These are phyloP conservation scores for Gnathonemus echidnorhynchus DNA, from an alignment of 2,113 vertebrate species.

Conservation along the genomic window DNA sequence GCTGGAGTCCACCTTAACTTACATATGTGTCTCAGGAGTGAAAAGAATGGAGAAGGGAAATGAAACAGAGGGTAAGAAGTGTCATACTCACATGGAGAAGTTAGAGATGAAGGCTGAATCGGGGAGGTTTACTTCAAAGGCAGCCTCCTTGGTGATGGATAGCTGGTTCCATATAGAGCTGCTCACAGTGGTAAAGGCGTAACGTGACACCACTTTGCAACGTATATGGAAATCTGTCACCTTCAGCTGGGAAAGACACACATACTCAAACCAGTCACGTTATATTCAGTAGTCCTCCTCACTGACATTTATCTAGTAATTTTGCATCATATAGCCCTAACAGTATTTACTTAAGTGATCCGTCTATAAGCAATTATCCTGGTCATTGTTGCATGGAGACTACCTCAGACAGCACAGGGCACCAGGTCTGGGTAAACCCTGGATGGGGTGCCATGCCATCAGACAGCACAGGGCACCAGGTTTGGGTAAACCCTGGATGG, in stretches of 20 bases:
- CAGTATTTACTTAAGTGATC: not conserved
- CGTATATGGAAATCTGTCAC: slow-evolving; percentile 67
- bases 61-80: not conserved
- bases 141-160: slow-evolving; percentile 60
- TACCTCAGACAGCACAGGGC: not conserved
- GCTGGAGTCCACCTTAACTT: not conserved
- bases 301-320: not conserved
- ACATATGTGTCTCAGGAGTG: not conserved
- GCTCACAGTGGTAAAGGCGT: slow-evolving; percentile 63
- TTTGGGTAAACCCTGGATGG: not conserved
- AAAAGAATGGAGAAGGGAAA: not conserved
- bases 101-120: slow-evolving; percentile 75
- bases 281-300: not conserved
- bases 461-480: not conserved
- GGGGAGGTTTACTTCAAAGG: slow-evolving; percentile 73
- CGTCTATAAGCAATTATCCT: not conserved
- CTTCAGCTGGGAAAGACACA: slow-evolving; percentile 51
- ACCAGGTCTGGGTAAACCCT: not conserved
- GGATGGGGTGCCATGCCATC: not conserved
- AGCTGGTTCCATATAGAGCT: slow-evolving; percentile 68
- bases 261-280: not conserved
- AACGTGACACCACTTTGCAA: slow-evolving; percentile 65
- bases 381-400: not conserved
- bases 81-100: slow-evolving; percentile 70
- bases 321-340: not conserved